Percentiles rank a stretch among this genome's conserved stretches.
Conservation (phyloP, 2,113 vertebrate species). For the Desmodus rotundus region DNA sequence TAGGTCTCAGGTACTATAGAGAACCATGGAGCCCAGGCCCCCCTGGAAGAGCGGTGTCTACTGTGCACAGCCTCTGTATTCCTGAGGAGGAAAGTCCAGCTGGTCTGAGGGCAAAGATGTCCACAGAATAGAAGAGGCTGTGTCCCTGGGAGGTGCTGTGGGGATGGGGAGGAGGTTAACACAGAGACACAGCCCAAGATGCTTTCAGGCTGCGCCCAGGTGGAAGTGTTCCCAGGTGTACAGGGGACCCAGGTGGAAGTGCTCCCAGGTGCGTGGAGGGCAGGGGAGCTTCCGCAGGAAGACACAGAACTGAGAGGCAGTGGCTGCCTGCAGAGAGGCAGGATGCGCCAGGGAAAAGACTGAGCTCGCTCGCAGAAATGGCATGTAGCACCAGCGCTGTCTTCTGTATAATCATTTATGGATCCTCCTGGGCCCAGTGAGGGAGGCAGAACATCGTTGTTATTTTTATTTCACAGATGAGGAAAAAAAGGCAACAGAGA, state of each 20-base stretch:
- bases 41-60: neutral
- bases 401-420: neutral
- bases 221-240: neutral
- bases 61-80: neutral
- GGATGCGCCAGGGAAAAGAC: fast-evolving
- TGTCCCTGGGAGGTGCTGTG: neutral
- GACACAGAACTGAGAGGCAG: too few species aligned
- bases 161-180: neutral
- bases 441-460: neutral
- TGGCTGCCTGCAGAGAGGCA: neutral
- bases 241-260: neutral
- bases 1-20: neutral
- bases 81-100: neutral
- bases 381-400: fast-evolving
- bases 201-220: too few species aligned
- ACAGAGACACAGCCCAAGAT: neutral
- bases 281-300: too few species aligned
- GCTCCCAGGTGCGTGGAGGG: fast-evolving
- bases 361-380: neutral
- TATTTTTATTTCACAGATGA: neutral
- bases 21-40: neutral
- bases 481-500: neutral
- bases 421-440: neutral
- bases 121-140: neutral
- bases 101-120: neutral